Base-by-base conservation (phyloP, 2,113 vertebrate species). In the Lota lota region DNA sequence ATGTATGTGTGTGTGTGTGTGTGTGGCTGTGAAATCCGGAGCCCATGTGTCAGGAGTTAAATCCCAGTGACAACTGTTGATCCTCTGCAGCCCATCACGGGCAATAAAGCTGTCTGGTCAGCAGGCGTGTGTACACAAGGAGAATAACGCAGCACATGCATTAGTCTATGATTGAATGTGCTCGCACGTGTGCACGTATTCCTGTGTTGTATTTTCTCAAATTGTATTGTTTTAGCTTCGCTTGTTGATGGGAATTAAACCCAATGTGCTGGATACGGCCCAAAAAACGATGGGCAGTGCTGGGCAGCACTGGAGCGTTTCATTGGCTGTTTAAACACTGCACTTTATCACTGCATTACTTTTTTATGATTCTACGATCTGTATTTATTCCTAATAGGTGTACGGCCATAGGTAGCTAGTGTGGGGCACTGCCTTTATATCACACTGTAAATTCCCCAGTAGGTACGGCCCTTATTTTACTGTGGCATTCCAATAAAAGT, bases 401-500 rank as follows among this genome's bases (percentile, higher is more conserved):
- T 10, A 4, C 10, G 11, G 11, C 12, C 40, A 8, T 47, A 5
- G 11, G 11, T 12, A 11, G 10, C 8, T 47, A 12, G 40, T 47
- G 2, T 8, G 10, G 40, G 40, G 40, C 12, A 47, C 40, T 47
- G 40, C 12, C 40, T 47, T 76, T 80, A 72, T 81, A 82, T 75
- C 76, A 75, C 72, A 83, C 84, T 84, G 83, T 88, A 83, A 88
- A 86, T 80, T 84, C 75, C 69, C 66, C 64, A 6, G 57, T 78
- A 85, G 86, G 86, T 80, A 88, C 78, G 85, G 86, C 68, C 71
- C 75, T 66, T 24, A 61, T 64, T 80, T 61, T 59, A 63, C 73
- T 62, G 66, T 76, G 80, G 79, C 73, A 77, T 79, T 84, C 83
- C 75, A 85, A 84, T 89, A 86, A 88, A 90, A 82, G 71, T 76